Evolutionary conservation across 2,797 vertebrate genomes (phyloP), one percentile per base, ranked within the genome.

Genomic region (Phataginus tetradactyla): DNA sequence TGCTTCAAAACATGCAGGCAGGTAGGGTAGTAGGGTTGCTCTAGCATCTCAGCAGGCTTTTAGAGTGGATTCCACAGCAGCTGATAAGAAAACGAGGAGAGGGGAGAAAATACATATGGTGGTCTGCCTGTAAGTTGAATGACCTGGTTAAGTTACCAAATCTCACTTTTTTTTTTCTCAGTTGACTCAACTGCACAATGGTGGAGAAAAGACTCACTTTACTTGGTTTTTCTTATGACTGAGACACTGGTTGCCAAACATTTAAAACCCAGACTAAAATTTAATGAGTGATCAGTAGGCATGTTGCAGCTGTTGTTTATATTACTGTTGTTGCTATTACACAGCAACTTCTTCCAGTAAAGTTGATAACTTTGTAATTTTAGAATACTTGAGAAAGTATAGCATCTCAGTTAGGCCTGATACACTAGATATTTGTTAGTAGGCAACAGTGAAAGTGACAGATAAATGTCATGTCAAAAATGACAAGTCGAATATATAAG

Each of bases 171-270:
- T 15, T 74, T 51, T 34, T 20, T 29, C 7, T 64, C 32, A 55
- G 6, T 37, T 86, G n/a, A 81, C 39, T 90, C 9, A 89, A 7
- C 34, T 68, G n/a, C 23, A 94, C 93, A 74, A 78, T 29, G 2
- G 8, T 1, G 20, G 18, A 29, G 29, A 80, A 84, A 83, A 55
- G 12, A 10, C 5, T 14, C 4, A 34, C 14, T 42, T 32, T 13
- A 59, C n/a, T 51, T 29, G 34, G 3, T 2, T 64, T 91, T 66
- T 61, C 68, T 77, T 45, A 64, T 27, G 32, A 93, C 51, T 27
- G 37, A 89, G 39, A 86, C 1, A n/a, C 9, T 71, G 10, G 13
- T 74, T 90, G 17, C 3, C 39, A 88, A 90, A 69, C 10, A 85
- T 85, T 95, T 92, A 91, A 61, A 83, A 39, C 2, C 13, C 23